Base-by-base conservation (phyloP, 1,140 invertebrate genomes). In the Drosophila novamexicana region DNA sequence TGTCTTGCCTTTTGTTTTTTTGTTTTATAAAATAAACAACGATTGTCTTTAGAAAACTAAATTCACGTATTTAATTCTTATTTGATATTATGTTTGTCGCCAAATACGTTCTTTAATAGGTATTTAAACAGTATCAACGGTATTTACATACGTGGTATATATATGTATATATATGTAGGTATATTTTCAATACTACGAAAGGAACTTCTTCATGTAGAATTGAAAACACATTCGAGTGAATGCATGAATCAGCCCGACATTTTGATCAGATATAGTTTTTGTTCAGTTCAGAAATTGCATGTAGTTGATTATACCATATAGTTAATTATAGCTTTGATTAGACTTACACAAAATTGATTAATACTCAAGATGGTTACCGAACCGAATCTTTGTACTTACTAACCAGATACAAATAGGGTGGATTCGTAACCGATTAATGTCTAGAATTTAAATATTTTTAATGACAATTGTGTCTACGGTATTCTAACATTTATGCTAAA, bases 41-140 rank as follows among this genome's bases (percentile, higher is more conserved):
- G 84, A 89, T 89, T 89, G 84, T 89, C 84, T 89, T 89, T 89
- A 89, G 84, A 89, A 89, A 89, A 89, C 84, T 89, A 89, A 89
- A 89, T 89, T 89, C 84, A 89, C 74, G 67, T 77, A 78, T 67
- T 71, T 69, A 62, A 72, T 69, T 54, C 77, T 88, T 90, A 84
- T 63, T 54, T 16, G 37, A 73, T 86, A 88, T 56, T 74, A 71
- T 74, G 39, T 68, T 65, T 69, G 39, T 58, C 53, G 34, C 79
- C 29, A 18, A 44, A 50, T 54, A 54, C 42, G 34, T 75, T 72
- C 16, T 40, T 47, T 49, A 16, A 44, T 63, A 18, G 1, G 18
- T 18, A 7, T 22, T 39, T 16, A 9, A 39, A 57, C 32, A 61
- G 40, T 72, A 69, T 57, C 16, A 50, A 63, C 29, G 16, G 36